Conservation (phyloP, 2,888 invertebrate genomes). For the Gerris lacustris region DNA sequence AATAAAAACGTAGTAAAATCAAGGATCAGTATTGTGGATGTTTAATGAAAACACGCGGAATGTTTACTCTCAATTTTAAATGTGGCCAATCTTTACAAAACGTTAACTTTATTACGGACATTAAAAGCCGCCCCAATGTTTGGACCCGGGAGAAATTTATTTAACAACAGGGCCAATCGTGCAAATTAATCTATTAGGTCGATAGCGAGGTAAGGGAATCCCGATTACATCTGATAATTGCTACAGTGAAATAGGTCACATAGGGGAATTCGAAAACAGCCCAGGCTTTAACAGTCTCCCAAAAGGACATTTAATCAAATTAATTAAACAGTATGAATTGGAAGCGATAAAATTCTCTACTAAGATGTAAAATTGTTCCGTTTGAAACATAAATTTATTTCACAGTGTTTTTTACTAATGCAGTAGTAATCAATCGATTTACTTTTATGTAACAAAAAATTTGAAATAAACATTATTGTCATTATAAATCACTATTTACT, state of each 20-base stretch:
- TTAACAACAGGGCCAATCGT: background rate
- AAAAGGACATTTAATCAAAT: background rate
- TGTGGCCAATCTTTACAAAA: slow-evolving; percentile 14
- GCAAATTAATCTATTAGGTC: background rate
- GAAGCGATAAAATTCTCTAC: too few relatives aligned
- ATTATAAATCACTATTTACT: too few relatives aligned
- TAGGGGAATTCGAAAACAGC: background rate
- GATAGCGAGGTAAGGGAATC: background rate
- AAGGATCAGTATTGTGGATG: too few relatives aligned
- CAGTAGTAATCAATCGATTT: too few relatives aligned
- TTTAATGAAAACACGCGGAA: too few relatives aligned
- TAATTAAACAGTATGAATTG: too few relatives aligned
- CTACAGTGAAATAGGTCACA: background rate
- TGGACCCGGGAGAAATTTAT: background rate
- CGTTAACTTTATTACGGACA: background rate
- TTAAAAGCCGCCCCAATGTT: background rate
- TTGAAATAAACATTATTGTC: too few relatives aligned
- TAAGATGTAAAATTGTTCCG: too few relatives aligned
- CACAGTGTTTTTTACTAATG: too few relatives aligned
- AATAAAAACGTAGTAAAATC: too few relatives aligned
- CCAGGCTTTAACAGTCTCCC: background rate
- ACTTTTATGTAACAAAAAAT: too few relatives aligned
- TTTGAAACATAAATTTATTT: too few relatives aligned
- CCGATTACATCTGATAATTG: slow-evolving; percentile 1
- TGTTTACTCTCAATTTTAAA: slow-evolving; percentile 9